These are phyloP conservation scores for Cherax destructor DNA, from an alignment of 1,140 invertebrate species.

Conservation along the genomic window DNA sequence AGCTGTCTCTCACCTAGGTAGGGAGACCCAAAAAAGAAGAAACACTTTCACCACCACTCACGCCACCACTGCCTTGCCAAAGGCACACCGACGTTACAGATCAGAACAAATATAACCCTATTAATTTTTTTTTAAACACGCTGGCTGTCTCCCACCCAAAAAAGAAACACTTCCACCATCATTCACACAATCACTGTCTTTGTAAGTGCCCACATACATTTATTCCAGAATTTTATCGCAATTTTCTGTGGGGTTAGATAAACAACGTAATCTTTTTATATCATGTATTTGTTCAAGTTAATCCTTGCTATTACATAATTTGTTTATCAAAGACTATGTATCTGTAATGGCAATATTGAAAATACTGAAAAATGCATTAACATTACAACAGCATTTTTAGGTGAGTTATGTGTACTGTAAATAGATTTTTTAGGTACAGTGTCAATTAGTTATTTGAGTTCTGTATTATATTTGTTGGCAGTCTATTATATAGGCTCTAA, in stretches of 20 bases:
- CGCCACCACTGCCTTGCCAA: too few species aligned
- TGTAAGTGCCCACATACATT: not conserved
- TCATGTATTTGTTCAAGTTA: constrained; percentile 10
- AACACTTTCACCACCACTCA: too few species aligned
- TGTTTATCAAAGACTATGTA: not conserved
- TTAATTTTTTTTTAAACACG: too few species aligned
- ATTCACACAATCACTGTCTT: too few species aligned
- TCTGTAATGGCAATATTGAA: not conserved
- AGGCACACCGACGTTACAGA: too few species aligned
- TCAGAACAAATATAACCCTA: too few species aligned
- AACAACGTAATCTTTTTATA: not conserved
- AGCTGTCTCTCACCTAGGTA: too few species aligned
- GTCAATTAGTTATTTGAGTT: not conserved
- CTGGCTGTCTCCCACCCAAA: too few species aligned
- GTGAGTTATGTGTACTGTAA: not conserved
- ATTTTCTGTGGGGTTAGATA: constrained; percentile 2
- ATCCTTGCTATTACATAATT: constrained; percentile 11
- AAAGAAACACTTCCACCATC: too few species aligned
- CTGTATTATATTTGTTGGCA: not conserved
- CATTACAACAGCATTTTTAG: not conserved
- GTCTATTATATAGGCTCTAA: not conserved
- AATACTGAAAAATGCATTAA: not conserved
- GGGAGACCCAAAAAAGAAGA: too few species aligned
- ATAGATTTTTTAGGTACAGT: not conserved
- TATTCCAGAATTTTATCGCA: not conserved